A percentile compares a stretch with the other conserved stretches of the same genome.
Conservation (phyloP, 92 coral and sea anemone genomes). For the Porites evermanni region DNA sequence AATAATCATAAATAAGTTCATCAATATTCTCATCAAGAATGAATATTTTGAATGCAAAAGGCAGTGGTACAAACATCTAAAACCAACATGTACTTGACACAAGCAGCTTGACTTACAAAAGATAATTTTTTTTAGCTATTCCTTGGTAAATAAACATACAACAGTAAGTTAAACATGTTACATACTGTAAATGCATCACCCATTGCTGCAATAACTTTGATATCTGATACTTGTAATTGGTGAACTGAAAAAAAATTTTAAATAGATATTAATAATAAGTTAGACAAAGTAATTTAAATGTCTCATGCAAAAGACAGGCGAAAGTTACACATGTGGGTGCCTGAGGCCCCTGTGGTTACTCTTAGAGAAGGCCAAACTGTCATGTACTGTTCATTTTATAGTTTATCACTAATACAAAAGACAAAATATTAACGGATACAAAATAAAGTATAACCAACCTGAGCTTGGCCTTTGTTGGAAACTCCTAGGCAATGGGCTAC, state of each 20-base stretch:
- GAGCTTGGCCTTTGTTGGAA: conserved; percentile 34
- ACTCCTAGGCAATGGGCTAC: conserved; percentile 17
- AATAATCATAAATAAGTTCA: not conserved
- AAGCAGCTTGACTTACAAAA: not conserved
- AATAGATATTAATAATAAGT: not conserved
- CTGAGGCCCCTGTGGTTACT: too few relatives aligned
- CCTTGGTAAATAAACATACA: too few relatives aligned
- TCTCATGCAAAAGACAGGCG: too few relatives aligned
- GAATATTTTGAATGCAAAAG: not conserved
- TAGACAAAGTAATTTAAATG: too few relatives aligned
- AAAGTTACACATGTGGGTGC: too few relatives aligned
- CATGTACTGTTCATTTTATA: too few relatives aligned
- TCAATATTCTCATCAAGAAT: not conserved
- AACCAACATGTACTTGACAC: not conserved
- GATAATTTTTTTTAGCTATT: too few relatives aligned
- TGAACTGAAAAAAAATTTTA: conserved; percentile 63
- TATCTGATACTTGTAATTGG: conserved; percentile 68
- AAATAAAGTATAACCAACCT: conserved; percentile 34
- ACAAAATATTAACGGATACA: not conserved
- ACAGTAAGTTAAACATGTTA: not conserved
- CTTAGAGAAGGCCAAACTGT: too few relatives aligned
- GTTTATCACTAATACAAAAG: too few relatives aligned
- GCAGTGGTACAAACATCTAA: too few relatives aligned
- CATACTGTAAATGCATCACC: conserved; percentile 90
- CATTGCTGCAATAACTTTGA: conserved; percentile 88